These are phyloP conservation scores for Hypothenemus hampei DNA, from an alignment of 1,140 invertebrate genomes.

Conservation along the genomic window DNA sequence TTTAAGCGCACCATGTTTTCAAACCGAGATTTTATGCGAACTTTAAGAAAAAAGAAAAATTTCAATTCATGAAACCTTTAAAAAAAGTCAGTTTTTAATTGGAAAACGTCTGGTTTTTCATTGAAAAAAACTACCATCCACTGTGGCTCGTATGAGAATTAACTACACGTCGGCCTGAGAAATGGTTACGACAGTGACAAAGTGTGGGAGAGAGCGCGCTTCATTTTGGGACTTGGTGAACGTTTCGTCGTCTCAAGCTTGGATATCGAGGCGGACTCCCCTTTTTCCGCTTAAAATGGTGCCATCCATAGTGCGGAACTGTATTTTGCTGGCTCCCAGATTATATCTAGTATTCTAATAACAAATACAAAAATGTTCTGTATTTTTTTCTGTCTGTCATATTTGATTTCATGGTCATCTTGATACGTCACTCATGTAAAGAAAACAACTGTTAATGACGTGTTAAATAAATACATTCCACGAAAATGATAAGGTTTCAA, in stretches of 20 bases:
- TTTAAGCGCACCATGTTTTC: constrained; percentile 10
- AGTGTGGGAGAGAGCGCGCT: constrained; percentile 15
- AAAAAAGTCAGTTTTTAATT: neutral
- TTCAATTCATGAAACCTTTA: neutral
- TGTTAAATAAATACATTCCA: too few relatives aligned
- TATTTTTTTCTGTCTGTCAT: constrained; percentile 22
- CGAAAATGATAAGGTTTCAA: too few relatives aligned
- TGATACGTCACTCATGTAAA: too few relatives aligned
- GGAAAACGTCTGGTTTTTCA: neutral
- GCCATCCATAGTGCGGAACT: constrained; percentile 39
- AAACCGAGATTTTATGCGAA: neutral
- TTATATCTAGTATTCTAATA: constrained; percentile 23
- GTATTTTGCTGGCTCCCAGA: constrained; percentile 40
- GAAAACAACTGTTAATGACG: too few relatives aligned
- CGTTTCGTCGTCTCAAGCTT: constrained; percentile 39
- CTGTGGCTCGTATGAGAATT: too few relatives aligned
- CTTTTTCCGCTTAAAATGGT: constrained; percentile 41
- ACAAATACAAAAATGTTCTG: constrained; percentile 32
- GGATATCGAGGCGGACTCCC: constrained; percentile 39
- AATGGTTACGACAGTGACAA: neutral
- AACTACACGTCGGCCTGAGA: constrained; percentile 29
- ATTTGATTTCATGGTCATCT: too few relatives aligned
- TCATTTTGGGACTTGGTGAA: constrained; percentile 35
- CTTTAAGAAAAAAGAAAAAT: neutral
- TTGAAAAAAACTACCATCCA: neutral